Evolutionary conservation across 2,888 invertebrate genomes (phyloP), one percentile per base, ranked within the genome.

Genomic region (Pammene fasciana): DNA sequence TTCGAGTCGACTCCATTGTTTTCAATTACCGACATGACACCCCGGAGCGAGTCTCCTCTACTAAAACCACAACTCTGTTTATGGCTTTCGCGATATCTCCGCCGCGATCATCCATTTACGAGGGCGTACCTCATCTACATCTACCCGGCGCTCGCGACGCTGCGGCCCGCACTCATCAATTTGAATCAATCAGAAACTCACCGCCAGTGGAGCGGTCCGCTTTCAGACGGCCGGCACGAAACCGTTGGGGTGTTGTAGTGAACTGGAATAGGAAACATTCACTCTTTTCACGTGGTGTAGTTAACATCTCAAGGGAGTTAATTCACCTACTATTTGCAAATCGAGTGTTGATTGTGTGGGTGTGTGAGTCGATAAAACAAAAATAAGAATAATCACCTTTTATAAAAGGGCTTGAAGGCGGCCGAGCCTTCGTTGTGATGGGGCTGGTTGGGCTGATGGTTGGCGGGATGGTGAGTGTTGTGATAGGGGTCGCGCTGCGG

Each of bases 361-460:
- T 48, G 65, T 38, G 60, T 65, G 70, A 52, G 36, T 46, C 7
- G 36, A 57, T 57, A 71, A 34, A 67, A 72, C 16, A 50, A 50
- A 50, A 50, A 8, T 16, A 60, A 57, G 18, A 26, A 81, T 83
- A 90, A 92, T 93, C 86, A 97, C 97, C 97, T 97, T 94, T 97
- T 97, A 89, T 97, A 97, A 89, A 97, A 97, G 74, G 97, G 97
- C 90, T 97, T 97, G 90, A 97, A 97, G 82, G 97, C 96, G 66
- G 96, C 94, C 71, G 91, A 89, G 76, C 89, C 93, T 79, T 94
- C 94, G 81, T 90, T 89, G 80, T 93, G 92, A 74, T 92, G 92
- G 72, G 90, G 88, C 75, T 92, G 92, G 75, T 87, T 89, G 71
- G 92, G 91, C 74, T 89, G 93, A 79, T 89, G 92, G 78, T 86